Conservation (phyloP, 30 jellyfish, hydroid and myxozoan species). For the Aurelia coerulea region DNA sequence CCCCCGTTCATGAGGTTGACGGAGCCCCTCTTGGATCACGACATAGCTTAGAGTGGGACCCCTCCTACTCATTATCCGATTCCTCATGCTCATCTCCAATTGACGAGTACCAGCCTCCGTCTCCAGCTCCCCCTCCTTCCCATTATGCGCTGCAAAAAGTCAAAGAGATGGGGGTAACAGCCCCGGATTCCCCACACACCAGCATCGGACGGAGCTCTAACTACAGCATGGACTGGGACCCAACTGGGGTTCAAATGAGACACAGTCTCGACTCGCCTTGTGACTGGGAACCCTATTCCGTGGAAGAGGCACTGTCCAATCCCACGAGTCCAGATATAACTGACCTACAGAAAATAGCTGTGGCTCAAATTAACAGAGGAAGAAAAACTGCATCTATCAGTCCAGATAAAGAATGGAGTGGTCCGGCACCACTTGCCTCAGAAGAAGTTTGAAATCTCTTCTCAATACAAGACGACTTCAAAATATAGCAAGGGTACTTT, state of each 20-base stretch:
- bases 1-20: slow-evolving; percentile 33
- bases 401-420: slow-evolving; percentile 19
- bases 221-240: slow-evolving; percentile 93
- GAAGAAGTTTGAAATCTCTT: slow-evolving; percentile 25
- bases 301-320: slow-evolving; percentile 71
- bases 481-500: too few relatives aligned
- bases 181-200: slow-evolving; percentile 72
- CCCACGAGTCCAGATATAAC: slow-evolving; percentile 60
- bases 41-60: slow-evolving; percentile 75
- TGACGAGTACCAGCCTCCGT: slow-evolving; percentile 65
- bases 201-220: slow-evolving; percentile 65
- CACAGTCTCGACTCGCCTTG: slow-evolving; percentile 72
- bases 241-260: slow-evolving; percentile 79
- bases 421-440: slow-evolving; percentile 56
- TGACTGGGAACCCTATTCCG: slow-evolving; percentile 88
- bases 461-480: too few relatives aligned
- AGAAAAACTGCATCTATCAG: neutral
- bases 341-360: slow-evolving; percentile 6
- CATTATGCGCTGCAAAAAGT: slow-evolving; percentile 58
- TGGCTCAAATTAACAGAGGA: neutral
- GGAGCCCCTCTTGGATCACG: slow-evolving; percentile 42
- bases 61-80: slow-evolving; percentile 71
- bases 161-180: slow-evolving; percentile 53
- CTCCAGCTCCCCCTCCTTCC: slow-evolving; percentile 75
- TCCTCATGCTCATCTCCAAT: slow-evolving; percentile 82